These are phyloP conservation scores for Pyralis farinalis DNA, from an alignment of 2,888 invertebrate species.

Conservation along the genomic window DNA sequence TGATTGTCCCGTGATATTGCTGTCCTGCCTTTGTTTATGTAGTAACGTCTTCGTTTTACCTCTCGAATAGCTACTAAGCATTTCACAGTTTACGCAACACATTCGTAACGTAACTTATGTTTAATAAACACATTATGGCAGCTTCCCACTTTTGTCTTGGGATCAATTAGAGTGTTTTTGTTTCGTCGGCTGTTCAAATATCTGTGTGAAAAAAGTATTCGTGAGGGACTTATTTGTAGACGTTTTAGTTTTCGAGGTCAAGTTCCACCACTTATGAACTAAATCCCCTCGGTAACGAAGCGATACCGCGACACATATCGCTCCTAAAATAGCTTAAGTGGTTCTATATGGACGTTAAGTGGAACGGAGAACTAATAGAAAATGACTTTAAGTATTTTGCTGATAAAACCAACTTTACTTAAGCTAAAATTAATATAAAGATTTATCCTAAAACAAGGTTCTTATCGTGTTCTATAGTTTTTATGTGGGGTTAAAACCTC, in stretches of 20 bases:
- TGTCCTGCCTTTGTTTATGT: conserved; percentile 22
- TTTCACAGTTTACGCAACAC: conserved; percentile 43
- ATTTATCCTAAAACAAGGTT: conserved; percentile 16
- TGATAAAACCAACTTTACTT: conserved; percentile 2
- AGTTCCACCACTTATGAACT: conserved; percentile 25
- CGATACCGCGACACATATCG: conserved; percentile 3
- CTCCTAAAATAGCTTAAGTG: conserved; percentile 10
- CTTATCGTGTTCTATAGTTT: conserved; percentile 26
- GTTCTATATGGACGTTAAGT: conserved; percentile 2
- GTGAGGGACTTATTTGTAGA: conserved; percentile 34
- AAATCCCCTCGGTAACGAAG: conserved; percentile 7
- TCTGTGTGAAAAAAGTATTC: conserved; percentile 48
- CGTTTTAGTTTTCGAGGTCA: conserved; percentile 36
- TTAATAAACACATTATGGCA: conserved; percentile 41
- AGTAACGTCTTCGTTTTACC: conserved; percentile 29
- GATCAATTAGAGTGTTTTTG: conserved; percentile 42
- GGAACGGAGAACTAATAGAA: conserved; percentile 3
- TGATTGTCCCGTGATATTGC: too few species aligned
- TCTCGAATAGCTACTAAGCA: conserved; percentile 44
- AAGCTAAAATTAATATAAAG: not conserved
- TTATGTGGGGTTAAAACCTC: conserved; percentile 33
- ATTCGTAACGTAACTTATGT: conserved; percentile 42
- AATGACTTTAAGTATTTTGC: not conserved
- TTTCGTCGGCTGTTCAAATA: conserved; percentile 42
- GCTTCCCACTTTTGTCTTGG: conserved; percentile 37